Evolutionary conservation across 1,140 invertebrate genomes (phyloP), one percentile per base, ranked within the genome.

Genomic region (Cyrtorhinus lividipennis): DNA sequence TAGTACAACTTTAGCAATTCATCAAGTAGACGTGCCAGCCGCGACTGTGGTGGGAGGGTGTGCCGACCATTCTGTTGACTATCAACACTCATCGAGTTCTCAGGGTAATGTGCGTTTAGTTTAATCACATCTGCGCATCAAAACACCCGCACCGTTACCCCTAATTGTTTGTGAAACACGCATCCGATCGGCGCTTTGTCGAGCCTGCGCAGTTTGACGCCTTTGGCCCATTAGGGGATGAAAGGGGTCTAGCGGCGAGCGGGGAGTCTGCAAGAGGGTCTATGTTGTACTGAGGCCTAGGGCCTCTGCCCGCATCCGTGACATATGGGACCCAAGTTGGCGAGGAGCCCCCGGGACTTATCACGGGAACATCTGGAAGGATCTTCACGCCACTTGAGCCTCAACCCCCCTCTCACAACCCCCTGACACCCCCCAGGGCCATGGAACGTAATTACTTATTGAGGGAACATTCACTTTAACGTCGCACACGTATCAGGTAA

Each of bases 151-250:
- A 53, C 48, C 48, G 48, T 38, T 5, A 53, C 5, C 48, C 12
- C 48, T 53, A 53, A 53, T 53, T 53, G 48, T 53, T 53, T 53
- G 48, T 53, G 8, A 8, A 53, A 53, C 48, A 20, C 48, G n/a
- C n/a, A n/a, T n/a, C n/a, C n/a, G n/a, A 53, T 5, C 12, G 48
- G 10, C 20, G 48, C 48, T 10, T 53, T 53, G 48, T 53, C n/a
- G 38, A 53, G 48, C 15, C 5, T 13, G 48, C 48, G 48, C 48
- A 53, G 48, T 53, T 53, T 53, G 48, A 53, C 48, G 48, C 48
- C 48, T 53, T n/a, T n/a, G n/a, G n/a, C n/a, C n/a, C n/a, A n/a
- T 5, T 5, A 53, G 48, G 10, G 10, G 48, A 20, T 53, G 18
- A 15, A 22, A 53, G 5, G 18, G 18, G 48, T n/a, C n/a, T n/a